Evolutionary conservation across 92 coral and sea anemone genomes (phyloP).

Genomic region (Zoanthus sociatus): DNA sequence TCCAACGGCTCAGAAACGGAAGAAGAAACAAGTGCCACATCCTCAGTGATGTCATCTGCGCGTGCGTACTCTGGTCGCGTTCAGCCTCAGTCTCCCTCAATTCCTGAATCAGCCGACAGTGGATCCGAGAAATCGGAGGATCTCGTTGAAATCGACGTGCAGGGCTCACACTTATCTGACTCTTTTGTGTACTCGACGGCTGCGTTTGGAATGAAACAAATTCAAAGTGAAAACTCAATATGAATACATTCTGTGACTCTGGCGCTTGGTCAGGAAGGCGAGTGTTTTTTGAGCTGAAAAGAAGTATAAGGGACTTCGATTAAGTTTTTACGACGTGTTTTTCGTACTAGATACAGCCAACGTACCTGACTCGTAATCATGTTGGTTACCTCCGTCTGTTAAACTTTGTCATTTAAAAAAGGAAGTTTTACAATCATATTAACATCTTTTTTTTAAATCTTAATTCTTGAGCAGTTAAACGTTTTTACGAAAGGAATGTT

Average conservation of each 20-base stretch:
- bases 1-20: conserved; percentile 86
- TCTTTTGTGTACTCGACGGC: conserved; percentile 52
- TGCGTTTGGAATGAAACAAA: conserved; percentile 33
- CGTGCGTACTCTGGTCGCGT: conserved; percentile 83
- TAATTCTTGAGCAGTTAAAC: background rate
- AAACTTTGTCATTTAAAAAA: no score
- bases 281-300: background rate
- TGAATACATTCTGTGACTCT: background rate
- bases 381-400: no score
- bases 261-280: background rate
- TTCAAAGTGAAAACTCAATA: conserved; percentile 4
- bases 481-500: background rate
- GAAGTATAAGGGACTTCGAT: no score
- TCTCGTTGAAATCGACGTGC: conserved; percentile 53
- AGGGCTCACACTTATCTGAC: conserved; percentile 61
- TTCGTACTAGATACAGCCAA: no score
- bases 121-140: conserved; percentile 51
- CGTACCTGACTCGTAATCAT: no score
- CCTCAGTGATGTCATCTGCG: conserved; percentile 89
- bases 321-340: no score
- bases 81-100: conserved; percentile 73
- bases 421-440: background rate
- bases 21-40: conserved; percentile 72
- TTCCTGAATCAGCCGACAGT: conserved; percentile 59
- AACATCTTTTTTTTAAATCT: background rate